Evolutionary conservation across 2,888 invertebrate species (phyloP).

Genomic region (Machimus rusticus): DNA sequence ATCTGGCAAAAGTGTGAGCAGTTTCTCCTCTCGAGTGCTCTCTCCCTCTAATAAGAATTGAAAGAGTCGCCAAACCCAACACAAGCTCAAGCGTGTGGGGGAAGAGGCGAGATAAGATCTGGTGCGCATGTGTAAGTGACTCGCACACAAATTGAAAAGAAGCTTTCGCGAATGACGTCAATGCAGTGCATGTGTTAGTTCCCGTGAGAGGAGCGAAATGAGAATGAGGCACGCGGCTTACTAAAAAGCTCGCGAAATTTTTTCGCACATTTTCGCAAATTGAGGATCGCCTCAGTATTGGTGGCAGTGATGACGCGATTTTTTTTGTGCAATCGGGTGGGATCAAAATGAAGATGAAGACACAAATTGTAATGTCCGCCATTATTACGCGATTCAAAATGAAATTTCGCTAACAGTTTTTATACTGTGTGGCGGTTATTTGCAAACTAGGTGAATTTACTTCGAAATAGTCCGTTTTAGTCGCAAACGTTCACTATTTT

Average conservation of each 20-base stretch:
- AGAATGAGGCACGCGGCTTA: not conserved
- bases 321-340: slow-evolving; percentile 22
- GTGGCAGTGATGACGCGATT: slow-evolving; percentile 23
- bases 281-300: not conserved
- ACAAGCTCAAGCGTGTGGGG: not conserved
- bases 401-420: not conserved
- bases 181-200: not conserved
- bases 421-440: not conserved
- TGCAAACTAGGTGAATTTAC: not conserved
- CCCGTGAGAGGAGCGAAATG: not conserved
- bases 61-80: not conserved
- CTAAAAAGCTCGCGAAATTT: not conserved
- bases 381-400: slow-evolving; percentile 30
- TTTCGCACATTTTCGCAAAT: slow-evolving; percentile 24
- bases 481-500: not conserved
- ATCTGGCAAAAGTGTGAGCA: not conserved
- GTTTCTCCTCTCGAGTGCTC: not conserved
- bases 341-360: not conserved
- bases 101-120: not conserved
- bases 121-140: slow-evolving; percentile 15
- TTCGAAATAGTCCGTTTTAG: not conserved
- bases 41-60: not conserved
- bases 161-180: slow-evolving; percentile 23
- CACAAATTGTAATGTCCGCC: slow-evolving; percentile 25
- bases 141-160: not conserved